Percentiles rank a stretch among this genome's conserved stretches.
Evolutionary conservation across 1,140 invertebrate genomes (phyloP).

Genomic region (Hypothenemus hampei): DNA sequence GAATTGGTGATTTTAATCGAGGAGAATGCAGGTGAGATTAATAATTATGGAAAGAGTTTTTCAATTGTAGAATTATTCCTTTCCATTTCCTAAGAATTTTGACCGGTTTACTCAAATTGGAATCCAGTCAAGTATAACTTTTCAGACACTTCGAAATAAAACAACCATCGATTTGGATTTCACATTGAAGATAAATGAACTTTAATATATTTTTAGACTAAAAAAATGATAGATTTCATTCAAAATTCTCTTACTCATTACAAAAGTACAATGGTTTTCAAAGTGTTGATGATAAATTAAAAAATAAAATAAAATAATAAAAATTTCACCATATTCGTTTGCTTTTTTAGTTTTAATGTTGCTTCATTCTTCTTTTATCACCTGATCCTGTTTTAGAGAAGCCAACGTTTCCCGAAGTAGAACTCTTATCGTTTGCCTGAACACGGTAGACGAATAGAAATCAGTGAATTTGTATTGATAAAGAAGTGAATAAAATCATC

Average conservation of each 20-base stretch:
- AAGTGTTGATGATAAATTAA: too few species aligned
- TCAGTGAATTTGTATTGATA: not conserved
- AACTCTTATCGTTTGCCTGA: too few species aligned
- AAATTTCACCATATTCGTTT: too few species aligned
- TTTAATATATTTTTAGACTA: constrained; percentile 2
- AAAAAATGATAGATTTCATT: too few species aligned
- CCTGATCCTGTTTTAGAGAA: too few species aligned
- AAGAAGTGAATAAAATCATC: constrained; percentile 11
- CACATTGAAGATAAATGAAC: constrained; percentile 1
- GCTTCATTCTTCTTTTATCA: too few species aligned
- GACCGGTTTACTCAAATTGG: constrained; percentile 4
- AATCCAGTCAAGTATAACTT: constrained; percentile 6
- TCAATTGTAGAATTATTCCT: not conserved
- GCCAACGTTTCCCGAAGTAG: too few species aligned
- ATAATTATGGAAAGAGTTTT: constrained; percentile 12
- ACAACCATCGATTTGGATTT: constrained; percentile 3
- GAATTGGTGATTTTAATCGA: constrained; percentile 2
- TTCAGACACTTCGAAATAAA: constrained; percentile 5
- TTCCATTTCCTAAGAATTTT: not conserved
- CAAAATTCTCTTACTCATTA: too few species aligned
- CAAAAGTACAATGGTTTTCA: too few species aligned
- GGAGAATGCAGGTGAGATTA: constrained; percentile 7
- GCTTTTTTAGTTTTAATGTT: too few species aligned
- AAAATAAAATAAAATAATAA: too few species aligned
- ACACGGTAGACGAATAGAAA: too few species aligned